phyloP scores from a whole-genome alignment of 2,888 invertebrate species.

The Cyrtodaria siliqua region DNA sequence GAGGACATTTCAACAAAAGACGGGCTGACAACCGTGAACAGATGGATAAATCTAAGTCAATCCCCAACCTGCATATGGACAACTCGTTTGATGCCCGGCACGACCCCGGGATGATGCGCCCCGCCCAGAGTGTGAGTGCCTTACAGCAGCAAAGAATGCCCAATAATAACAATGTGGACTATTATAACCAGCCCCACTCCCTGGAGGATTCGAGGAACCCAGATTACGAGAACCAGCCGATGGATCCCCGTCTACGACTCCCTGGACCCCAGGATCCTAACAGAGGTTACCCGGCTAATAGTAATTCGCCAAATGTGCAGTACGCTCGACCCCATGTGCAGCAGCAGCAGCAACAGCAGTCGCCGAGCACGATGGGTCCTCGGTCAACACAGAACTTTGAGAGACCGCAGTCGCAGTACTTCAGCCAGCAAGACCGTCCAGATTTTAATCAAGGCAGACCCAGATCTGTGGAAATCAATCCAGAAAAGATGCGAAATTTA shows the following conservation, averaged over 20 bases:
- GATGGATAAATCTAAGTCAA: conserved; percentile 78
- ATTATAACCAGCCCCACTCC: conserved; percentile 66
- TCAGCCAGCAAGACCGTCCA: conserved; percentile 66
- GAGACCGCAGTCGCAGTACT: conserved; percentile 79
- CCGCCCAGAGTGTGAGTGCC: conserved; percentile 77
- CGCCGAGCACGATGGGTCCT: conserved; percentile 32
- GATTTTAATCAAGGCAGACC: conserved; percentile 72
- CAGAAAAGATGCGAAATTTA: conserved; percentile 78
- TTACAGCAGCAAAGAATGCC: conserved; percentile 64
- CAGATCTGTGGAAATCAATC: conserved; percentile 77
- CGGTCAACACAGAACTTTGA: conserved; percentile 70
- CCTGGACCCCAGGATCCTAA: conserved; percentile 41
- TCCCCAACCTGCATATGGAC: conserved; percentile 77
- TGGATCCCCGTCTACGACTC: conserved; percentile 60
- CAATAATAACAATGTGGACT: conserved; percentile 59
- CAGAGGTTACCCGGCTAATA: conserved; percentile 48
- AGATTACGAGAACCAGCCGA: conserved; percentile 82
- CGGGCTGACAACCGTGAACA: conserved; percentile 49
- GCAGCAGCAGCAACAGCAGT: conserved; percentile 11
- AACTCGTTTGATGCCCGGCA: conserved; percentile 74
- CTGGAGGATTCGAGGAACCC: conserved; percentile 66
- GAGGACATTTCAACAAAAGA: conserved; percentile 41
- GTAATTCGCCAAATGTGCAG: conserved; percentile 45
- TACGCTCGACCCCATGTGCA: conserved; percentile 31
- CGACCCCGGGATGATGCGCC: conserved; percentile 68